Conservation (phyloP, 2,113 vertebrate species). For the Bambusicola thoracicus region DNA sequence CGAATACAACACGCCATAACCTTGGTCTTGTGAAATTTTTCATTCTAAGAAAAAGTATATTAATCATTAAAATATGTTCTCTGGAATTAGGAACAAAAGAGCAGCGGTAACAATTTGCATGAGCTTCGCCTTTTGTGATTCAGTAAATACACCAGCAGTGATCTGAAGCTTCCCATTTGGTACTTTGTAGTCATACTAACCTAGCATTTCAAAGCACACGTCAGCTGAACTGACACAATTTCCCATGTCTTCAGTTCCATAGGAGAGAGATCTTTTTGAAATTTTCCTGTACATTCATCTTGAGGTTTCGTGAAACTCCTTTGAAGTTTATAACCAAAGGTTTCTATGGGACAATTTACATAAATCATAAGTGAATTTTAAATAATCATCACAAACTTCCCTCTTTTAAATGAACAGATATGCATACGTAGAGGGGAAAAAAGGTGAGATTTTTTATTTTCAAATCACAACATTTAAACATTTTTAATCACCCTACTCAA, state of each 20-base stretch:
- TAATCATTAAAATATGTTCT: conserved; percentile 25
- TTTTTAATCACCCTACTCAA: neutral
- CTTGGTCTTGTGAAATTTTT: neutral
- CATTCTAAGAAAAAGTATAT: conserved; percentile 23
- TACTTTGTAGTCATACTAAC: neutral
- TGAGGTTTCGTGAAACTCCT: neutral
- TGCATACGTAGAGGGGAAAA: neutral
- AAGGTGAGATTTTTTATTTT: neutral
- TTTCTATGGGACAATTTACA: conserved; percentile 31
- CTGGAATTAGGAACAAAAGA: conserved; percentile 36
- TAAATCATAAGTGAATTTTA: conserved; percentile 20
- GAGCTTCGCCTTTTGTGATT: conserved; percentile 2
- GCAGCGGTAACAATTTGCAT: neutral
- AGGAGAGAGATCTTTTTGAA: neutral
- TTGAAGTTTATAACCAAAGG: conserved; percentile 45
- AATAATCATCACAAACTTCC: neutral
- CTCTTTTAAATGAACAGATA: neutral
- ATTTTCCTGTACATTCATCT: conserved; percentile 5
- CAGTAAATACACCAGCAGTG: neutral
- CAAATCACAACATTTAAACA: neutral
- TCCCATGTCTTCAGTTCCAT: neutral
- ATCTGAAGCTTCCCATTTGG: neutral
- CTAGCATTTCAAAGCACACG: conserved; percentile 52
- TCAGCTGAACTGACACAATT: conserved; percentile 5
- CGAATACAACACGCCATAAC: neutral